Evolutionary conservation across 1,140 invertebrate species (phyloP), one percentile per base, ranked within the genome.

Genomic region (Pemphigus obesinymphae): DNA sequence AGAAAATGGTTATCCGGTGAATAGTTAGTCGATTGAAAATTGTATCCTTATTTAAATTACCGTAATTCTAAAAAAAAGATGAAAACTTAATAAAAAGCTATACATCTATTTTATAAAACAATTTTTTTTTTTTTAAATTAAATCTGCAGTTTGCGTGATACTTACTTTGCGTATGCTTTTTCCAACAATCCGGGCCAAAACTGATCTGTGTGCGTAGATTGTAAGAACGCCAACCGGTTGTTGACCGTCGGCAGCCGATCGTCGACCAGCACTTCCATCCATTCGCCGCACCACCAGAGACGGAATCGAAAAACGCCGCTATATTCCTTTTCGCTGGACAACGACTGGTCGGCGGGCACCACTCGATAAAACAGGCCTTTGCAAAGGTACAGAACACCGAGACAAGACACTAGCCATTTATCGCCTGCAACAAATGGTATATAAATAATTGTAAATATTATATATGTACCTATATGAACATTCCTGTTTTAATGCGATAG

Each of bases 131-230:
- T n/a, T n/a, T n/a, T n/a, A n/a, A n/a, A n/a, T n/a, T n/a, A n/a
- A n/a, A n/a, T n/a, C n/a, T n/a, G n/a, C n/a, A n/a, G n/a, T n/a
- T n/a, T 80, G 20, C n/a, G 0, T 29, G 15, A 45, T 31, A 89
- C 92, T 92, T 87, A 96, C 95, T 99, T 99, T 73, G 97, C 97
- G 86, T 99, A 99, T 29, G 97, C 97, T 88, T 99, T 99, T 88
- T 99, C 97, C 66, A 99, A 88, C 29, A 99, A 88, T 1, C 96
- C 93, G 1, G 96, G 94, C 97, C 97, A 99, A 86, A 97, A 97
- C 85, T 95, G 93, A 84, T 96, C 95, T 1, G 92, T 93, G 83
- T 93, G 90, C 83, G 92, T 92, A 17, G 94, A 93, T 85, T 98
- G 96, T 84, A 98, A 91, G 88, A 99, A 99, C 10, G 97, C 94